phyloP scores from a whole-genome alignment of 2,888 invertebrate species.

The Drosophila mimica region DNA sequence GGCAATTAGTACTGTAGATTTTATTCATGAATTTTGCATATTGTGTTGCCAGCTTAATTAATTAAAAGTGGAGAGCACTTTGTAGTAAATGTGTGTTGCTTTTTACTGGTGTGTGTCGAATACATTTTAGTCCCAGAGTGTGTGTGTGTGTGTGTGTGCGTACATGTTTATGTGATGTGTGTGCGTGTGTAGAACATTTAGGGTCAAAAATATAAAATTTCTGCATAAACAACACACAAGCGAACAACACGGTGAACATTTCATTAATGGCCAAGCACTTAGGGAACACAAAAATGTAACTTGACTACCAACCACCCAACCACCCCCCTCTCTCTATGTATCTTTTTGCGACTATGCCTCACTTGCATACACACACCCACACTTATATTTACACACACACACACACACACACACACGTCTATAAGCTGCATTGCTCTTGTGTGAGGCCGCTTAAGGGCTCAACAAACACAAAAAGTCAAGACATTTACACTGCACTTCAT shows the following conservation, averaged over 20 bases:
- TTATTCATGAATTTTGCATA: slow-evolving; percentile 6
- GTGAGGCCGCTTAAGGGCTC: slow-evolving; percentile 73
- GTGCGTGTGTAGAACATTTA: slow-evolving; percentile 10
- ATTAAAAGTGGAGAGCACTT: slow-evolving; percentile 47
- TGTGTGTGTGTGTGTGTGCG: slow-evolving; percentile 4
- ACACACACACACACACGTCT: neutral
- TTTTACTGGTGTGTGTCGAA: neutral
- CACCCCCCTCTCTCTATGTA: neutral
- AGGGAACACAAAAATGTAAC: slow-evolving; percentile 24
- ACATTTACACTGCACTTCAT: slow-evolving; percentile 78
- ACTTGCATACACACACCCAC: neutral
- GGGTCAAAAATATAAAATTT: slow-evolving; percentile 41
- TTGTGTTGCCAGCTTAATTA: slow-evolving; percentile 41
- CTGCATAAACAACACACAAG: slow-evolving; percentile 36
- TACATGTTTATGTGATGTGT: slow-evolving; percentile 1
- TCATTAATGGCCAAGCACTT: slow-evolving; percentile 56
- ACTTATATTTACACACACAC: neutral
- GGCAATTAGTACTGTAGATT: slow-evolving; percentile 11
- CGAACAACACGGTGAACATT: slow-evolving; percentile 27
- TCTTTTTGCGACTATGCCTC: neutral
- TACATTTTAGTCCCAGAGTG: neutral
- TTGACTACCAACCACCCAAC: slow-evolving; percentile 1
- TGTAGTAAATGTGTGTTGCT: slow-evolving; percentile 12
- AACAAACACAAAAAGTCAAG: slow-evolving; percentile 81
- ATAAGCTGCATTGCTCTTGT: slow-evolving; percentile 1